Conservation (phyloP, 2,113 vertebrate species). For the Trochalopteron elliotii region DNA sequence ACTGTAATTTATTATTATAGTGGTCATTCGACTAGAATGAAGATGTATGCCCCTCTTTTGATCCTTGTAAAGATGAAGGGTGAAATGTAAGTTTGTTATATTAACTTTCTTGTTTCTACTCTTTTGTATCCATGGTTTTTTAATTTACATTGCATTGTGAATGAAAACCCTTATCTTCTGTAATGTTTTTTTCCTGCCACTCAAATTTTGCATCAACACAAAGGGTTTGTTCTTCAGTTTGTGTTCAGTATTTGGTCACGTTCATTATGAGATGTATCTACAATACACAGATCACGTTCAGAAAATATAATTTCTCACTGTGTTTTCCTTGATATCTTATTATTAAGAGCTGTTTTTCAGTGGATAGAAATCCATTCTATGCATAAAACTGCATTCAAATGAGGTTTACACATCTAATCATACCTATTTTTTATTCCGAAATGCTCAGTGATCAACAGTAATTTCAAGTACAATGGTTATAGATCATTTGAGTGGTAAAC, state of each 20-base stretch:
- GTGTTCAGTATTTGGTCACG: conserved; percentile 56
- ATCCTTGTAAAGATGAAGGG: conserved; percentile 39
- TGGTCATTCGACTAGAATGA: conserved; percentile 40
- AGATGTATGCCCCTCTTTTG: conserved; percentile 53
- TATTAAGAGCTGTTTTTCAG: conserved; percentile 43
- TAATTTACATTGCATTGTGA: conserved; percentile 63
- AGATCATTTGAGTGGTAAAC: not conserved
- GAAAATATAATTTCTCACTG: conserved; percentile 32
- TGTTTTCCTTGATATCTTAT: conserved; percentile 41
- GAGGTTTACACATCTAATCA: conserved; percentile 40
- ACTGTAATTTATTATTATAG: conserved; percentile 30
- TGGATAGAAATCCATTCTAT: not conserved
- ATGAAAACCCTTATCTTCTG: conserved; percentile 55
- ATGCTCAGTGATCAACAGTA: conserved; percentile 22
- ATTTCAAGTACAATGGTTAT: conserved; percentile 22
- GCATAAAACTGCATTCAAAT: conserved; percentile 43
- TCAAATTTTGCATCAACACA: conserved; percentile 62
- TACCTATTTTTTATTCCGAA: conserved; percentile 33
- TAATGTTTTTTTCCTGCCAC: conserved; percentile 52
- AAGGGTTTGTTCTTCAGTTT: conserved; percentile 59
- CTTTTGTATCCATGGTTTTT: conserved; percentile 60
- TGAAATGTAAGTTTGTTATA: conserved; percentile 49
- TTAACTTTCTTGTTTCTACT: conserved; percentile 57
- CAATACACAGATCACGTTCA: conserved; percentile 45
- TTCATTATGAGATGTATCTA: conserved; percentile 45